Conservation (phyloP, 2,888 invertebrate species). For the Nineta flava region DNA sequence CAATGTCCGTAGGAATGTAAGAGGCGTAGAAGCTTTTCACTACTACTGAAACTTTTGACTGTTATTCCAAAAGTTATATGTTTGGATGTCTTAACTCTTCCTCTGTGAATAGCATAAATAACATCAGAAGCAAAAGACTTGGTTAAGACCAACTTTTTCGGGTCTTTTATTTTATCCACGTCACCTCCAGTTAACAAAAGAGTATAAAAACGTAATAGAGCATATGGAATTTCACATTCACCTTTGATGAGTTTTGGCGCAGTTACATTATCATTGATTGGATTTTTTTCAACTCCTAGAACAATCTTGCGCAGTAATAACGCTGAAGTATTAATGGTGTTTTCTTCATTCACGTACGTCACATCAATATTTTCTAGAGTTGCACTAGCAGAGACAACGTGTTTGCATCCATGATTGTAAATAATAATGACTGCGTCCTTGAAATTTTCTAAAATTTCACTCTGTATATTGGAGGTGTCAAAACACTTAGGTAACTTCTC, state of each 20-base stretch:
- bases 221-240: background rate
- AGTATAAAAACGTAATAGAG: background rate
- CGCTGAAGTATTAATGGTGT: constrained; percentile 8
- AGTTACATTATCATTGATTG: background rate
- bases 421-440: constrained; percentile 7
- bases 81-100: constrained; percentile 6
- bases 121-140: background rate
- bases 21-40: constrained; percentile 7
- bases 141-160: background rate
- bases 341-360: constrained; percentile 11
- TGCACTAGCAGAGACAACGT: constrained; percentile 11
- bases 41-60: constrained; percentile 5
- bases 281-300: constrained; percentile 6
- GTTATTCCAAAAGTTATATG: constrained; percentile 4
- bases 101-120: constrained; percentile 3
- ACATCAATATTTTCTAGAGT: constrained; percentile 12
- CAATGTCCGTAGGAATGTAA: constrained; percentile 8
- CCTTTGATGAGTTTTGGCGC: background rate
- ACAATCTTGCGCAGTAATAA: constrained; percentile 11
- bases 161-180: background rate
- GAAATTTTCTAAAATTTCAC: constrained; percentile 6
- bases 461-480: constrained; percentile 11
- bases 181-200: background rate
- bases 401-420: constrained; percentile 8
- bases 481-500: constrained; percentile 12